Conservation (phyloP, 1,140 invertebrate species). For the Wiebesia pumilae region DNA sequence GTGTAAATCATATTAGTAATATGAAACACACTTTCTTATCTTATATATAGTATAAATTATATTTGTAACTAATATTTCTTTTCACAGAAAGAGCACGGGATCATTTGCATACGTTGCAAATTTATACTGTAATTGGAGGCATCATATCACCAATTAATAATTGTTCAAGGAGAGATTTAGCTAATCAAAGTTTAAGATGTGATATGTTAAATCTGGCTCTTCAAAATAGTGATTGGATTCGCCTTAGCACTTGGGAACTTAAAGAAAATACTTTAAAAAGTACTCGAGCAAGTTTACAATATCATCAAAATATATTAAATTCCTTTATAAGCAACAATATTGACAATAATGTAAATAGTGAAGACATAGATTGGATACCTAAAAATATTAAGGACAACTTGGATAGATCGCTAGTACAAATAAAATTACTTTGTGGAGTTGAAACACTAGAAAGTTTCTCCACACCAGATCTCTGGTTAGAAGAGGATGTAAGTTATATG, state of each 20-base stretch:
- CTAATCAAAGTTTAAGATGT: slow-evolving; percentile 83
- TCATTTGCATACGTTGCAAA: slow-evolving; percentile 84
- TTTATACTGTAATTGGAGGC: slow-evolving; percentile 88
- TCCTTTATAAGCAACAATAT: slow-evolving; percentile 74
- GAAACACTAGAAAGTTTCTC: slow-evolving; percentile 95
- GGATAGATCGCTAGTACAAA: slow-evolving; percentile 77
- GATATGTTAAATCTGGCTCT: slow-evolving; percentile 88
- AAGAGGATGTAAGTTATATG: slow-evolving; percentile 88
- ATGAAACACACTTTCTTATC: no score
- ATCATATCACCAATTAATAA: slow-evolving; percentile 96
- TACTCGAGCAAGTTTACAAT: slow-evolving; percentile 84
- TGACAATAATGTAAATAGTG: slow-evolving; percentile 72
- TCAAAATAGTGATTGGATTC: slow-evolving; percentile 87
- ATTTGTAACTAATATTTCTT: no score
- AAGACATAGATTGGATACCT: slow-evolving; percentile 80
- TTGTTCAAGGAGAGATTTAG: slow-evolving; percentile 85
- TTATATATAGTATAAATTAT: no score
- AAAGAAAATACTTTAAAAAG: slow-evolving; percentile 86
- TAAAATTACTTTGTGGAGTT: slow-evolving; percentile 93
- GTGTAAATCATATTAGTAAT: no score
- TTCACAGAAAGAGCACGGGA: slow-evolving; percentile 92
- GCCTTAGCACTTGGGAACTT: slow-evolving; percentile 90
- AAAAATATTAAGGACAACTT: slow-evolving; percentile 76
- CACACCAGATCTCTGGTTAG: slow-evolving; percentile 89
- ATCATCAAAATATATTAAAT: slow-evolving; percentile 90